phyloP scores from a whole-genome alignment of 2,888 invertebrate species.

The Elysia crispata region DNA sequence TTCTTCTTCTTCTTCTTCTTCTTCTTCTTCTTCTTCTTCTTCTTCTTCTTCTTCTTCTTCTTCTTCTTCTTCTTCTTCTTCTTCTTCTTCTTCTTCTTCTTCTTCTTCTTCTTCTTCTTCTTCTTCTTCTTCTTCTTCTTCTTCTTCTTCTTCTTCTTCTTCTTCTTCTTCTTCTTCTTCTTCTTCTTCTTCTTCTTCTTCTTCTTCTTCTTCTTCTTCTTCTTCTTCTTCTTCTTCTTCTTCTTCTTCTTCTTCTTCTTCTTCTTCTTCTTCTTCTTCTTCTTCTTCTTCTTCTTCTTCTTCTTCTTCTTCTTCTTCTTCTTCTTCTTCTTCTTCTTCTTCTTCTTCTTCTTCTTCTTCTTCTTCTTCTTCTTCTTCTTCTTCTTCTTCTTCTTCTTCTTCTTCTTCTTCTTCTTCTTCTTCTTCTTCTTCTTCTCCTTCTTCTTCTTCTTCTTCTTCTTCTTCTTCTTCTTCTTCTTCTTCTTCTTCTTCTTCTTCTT shows the following conservation, averaged over 20 bases:
- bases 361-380: neutral
- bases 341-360: slow-evolving; percentile 1
- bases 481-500: slow-evolving; percentile 9
- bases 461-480: slow-evolving; percentile 6
- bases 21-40: slow-evolving; percentile 5
- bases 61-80: neutral
- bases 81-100: neutral
- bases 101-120: neutral
- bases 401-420: neutral
- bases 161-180: neutral
- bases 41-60: neutral
- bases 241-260: neutral
- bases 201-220: neutral
- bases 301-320: neutral
- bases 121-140: neutral
- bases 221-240: slow-evolving; percentile 24
- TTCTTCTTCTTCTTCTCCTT: neutral
- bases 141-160: neutral
- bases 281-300: neutral
- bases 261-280: neutral
- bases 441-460: neutral
- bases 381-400: slow-evolving; percentile 11
- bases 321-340: neutral
- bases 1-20: neutral
- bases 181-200: slow-evolving; percentile 2